A percentile compares a stretch with the other conserved stretches of the same genome.
phyloP scores from a whole-genome alignment of 2,797 vertebrate genomes.

The Eidolon dupreanum region DNA sequence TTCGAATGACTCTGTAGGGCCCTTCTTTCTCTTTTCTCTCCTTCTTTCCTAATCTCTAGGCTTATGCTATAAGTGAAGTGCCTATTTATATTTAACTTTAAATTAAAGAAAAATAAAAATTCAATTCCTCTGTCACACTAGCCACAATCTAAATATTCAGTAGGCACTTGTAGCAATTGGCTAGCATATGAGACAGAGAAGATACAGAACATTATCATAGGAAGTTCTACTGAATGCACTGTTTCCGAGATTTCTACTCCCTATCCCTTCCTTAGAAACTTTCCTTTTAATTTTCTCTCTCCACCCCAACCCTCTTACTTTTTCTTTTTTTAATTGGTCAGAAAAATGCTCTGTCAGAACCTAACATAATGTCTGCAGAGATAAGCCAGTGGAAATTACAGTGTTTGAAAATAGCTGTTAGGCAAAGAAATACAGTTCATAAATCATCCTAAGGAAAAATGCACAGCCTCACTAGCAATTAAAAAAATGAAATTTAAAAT shows the following conservation, averaged over 20 bases:
- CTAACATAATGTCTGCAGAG: conserved; percentile 29
- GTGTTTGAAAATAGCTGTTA: conserved; percentile 62
- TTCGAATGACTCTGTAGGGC: not conserved
- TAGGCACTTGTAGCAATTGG: not conserved
- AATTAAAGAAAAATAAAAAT: not conserved
- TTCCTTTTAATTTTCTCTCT: not conserved
- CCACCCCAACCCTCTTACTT: not conserved
- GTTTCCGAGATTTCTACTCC: not conserved
- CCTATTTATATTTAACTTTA: not conserved
- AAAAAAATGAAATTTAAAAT: conserved; percentile 61
- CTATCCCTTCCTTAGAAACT: not conserved
- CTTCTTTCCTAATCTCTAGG: not conserved
- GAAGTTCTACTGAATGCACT: not conserved
- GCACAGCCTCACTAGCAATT: conserved; percentile 46
- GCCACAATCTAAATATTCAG: not conserved
- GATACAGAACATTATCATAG: not conserved
- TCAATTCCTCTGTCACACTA: not conserved
- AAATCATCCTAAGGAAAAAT: conserved; percentile 51
- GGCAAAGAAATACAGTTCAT: conserved; percentile 51
- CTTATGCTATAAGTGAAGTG: not conserved
- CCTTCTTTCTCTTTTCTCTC: not conserved
- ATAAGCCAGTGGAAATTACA: conserved; percentile 48
- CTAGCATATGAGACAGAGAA: not conserved
- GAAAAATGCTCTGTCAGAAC: not conserved
- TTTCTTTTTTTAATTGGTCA: not conserved